Percentiles rank a stretch among this genome's conserved stretches.
phyloP scores from a whole-genome alignment of 2,113 vertebrate genomes.

The Oreochromis spilurus region DNA sequence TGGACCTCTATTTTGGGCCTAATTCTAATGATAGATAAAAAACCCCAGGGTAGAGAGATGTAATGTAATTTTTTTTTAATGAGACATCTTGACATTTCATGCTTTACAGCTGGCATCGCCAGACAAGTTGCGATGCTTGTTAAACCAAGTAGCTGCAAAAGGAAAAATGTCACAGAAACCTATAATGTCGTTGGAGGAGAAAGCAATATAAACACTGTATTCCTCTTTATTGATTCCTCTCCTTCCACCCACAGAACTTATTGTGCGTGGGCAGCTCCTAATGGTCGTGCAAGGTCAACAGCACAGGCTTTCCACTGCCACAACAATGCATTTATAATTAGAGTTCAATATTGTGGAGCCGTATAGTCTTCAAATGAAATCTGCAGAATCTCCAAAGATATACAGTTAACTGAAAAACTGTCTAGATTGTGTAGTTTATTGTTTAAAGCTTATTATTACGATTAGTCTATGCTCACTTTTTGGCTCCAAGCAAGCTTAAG shows the following conservation, averaged over 20 bases:
- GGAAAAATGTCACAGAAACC: background rate
- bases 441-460: background rate
- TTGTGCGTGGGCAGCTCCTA: background rate
- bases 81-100: background rate
- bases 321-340: background rate
- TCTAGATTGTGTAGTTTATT: background rate
- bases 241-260: background rate
- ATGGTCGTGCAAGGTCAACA: slow-evolving; percentile 5
- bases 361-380: background rate
- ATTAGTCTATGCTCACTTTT: background rate
- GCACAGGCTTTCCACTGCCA: background rate
- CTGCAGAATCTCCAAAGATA: background rate
- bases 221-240: background rate
- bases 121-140: background rate
- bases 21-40: slow-evolving; percentile 5
- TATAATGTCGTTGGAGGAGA: background rate
- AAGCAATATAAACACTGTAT: background rate
- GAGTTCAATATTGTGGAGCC: background rate
- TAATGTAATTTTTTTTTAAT: background rate
- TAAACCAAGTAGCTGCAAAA: background rate
- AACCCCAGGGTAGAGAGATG: background rate
- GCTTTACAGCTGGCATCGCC: background rate
- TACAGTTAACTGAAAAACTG: background rate
- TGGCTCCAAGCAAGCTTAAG: background rate
- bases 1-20: background rate